Evolutionary conservation across 2,888 invertebrate species (phyloP), one percentile per base, ranked within the genome.

Genomic region (Ctenicera cuprea): DNA sequence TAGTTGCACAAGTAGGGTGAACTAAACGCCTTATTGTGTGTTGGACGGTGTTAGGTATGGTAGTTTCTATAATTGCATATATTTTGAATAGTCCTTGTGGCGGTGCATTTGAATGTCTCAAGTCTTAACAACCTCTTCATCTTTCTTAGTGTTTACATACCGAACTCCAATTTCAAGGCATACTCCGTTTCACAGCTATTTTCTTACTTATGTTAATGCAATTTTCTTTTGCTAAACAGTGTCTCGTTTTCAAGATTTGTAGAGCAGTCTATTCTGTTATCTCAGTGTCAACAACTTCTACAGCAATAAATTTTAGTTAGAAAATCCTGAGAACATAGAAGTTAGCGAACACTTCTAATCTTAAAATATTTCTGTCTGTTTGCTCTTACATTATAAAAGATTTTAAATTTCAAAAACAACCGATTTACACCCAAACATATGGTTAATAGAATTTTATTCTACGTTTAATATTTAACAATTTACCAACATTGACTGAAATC

Each of bases 1-100:
- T 76, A 74, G 73, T 74, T 74, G 67, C 76, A 66, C 67, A 63
- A 71, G 71, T 52, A 62, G 67, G 67, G 70, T 37, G 57, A 65
- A 66, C 71, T 71, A 70, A 74, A 71, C 66, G 62, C 57, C 64
- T 74, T 63, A 71, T 71, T 71, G 71, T 71, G 22, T 69, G 65
- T 68, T 69, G 54, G 59, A 67, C 67, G 41, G 38, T 73, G 59
- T 50, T 41, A 33, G n/a, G 14, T 43, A 16, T 22, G 37, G 59
- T 43, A 62, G 45, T 61, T 69, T 69, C 48, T 61, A 50, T 59
- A 69, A 67, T 67, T 67, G 67, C 43, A 57, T 57, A 12, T 38
- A 50, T 54, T 54, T 57, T 62, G 16, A 33, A 54, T 45, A 68
- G 45, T 33, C 20, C 43, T 67, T 22, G 9, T 14, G 38, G 52